Evolutionary conservation across 1,140 invertebrate genomes (phyloP).

Genomic region (Macrobrachium rosenbergii): DNA sequence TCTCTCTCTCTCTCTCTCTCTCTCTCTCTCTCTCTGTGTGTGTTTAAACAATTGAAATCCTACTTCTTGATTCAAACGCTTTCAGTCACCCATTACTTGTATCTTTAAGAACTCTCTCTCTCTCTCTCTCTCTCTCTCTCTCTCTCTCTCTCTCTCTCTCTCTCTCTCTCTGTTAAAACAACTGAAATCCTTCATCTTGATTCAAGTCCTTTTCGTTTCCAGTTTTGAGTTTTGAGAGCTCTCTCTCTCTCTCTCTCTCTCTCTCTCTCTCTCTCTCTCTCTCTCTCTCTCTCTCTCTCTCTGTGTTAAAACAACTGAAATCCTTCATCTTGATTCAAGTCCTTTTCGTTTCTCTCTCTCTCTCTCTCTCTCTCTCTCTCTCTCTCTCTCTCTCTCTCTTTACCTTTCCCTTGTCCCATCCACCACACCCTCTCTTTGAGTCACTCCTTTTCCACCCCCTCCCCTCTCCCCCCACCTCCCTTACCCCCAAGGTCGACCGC

Average conservation of each 20-base stretch:
- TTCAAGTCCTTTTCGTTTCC: too few species aligned
- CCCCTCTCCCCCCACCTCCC: background rate
- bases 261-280: constrained; percentile 1
- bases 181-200: too few species aligned
- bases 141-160: too few species aligned
- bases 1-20: too few species aligned
- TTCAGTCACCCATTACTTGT: too few species aligned
- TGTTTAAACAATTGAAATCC: too few species aligned
- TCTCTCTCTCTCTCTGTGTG: too few species aligned
- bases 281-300: background rate
- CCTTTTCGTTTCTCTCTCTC: constrained; percentile 5
- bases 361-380: constrained; percentile 8
- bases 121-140: constrained; percentile 1
- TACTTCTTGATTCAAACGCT: too few species aligned
- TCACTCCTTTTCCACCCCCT: background rate
- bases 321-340: background rate
- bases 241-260: constrained; percentile 9
- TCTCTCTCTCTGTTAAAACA: too few species aligned
- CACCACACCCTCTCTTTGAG: background rate
- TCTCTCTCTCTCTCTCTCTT: constrained; percentile 4
- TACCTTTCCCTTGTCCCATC: background rate
- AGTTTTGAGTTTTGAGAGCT: too few species aligned
- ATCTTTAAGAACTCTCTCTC: background rate
- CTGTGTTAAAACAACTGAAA: background rate
- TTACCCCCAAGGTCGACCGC: too few species aligned